These are phyloP conservation scores for Pristionchus exspectatus DNA, from an alignment of 2,888 invertebrate species.

Conservation along the genomic window DNA sequence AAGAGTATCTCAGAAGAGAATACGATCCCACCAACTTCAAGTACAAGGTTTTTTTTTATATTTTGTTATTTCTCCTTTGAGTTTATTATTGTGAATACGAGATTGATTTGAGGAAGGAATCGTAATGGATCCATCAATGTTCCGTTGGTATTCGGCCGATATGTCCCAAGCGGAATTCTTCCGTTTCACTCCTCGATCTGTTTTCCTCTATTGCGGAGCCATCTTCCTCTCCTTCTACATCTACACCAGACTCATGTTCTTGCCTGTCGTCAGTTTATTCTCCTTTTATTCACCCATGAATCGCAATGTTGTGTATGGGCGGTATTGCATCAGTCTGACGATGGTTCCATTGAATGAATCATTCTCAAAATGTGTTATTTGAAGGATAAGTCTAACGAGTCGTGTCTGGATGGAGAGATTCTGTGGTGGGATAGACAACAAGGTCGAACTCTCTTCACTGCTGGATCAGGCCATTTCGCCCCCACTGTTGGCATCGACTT, in stretches of 20 bases:
- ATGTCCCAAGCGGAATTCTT: slow-evolving; percentile 78
- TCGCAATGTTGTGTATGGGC: not conserved
- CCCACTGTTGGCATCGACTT: slow-evolving; percentile 75
- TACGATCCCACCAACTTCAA: slow-evolving; percentile 77
- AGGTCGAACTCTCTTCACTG: slow-evolving; percentile 68
- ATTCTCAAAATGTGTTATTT: not conserved
- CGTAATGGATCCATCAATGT: slow-evolving; percentile 79
- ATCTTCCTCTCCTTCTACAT: slow-evolving; percentile 73
- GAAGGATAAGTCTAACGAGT: slow-evolving; percentile 69
- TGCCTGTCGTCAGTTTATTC: slow-evolving; percentile 63
- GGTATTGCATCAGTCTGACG: not conserved
- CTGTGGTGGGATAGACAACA: slow-evolving; percentile 79
- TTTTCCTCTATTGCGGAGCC: slow-evolving; percentile 74
- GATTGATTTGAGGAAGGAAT: slow-evolving; percentile 72
- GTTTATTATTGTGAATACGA: not conserved
- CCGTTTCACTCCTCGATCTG: slow-evolving; percentile 74
- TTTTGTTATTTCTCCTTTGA: too few relatives aligned
- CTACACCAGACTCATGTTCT: slow-evolving; percentile 72
- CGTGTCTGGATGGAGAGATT: slow-evolving; percentile 74
- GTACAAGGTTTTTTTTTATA: slow-evolving; percentile 70
- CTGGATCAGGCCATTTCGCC: slow-evolving; percentile 73
- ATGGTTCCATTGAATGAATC: not conserved
- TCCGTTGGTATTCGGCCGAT: slow-evolving; percentile 79
- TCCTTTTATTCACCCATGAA: not conserved
- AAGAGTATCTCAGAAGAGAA: slow-evolving; percentile 78